A percentile compares a stretch with the other conserved stretches of the same genome.
These are phyloP conservation scores for Tolypeutes matacus DNA, from an alignment of 2,797 vertebrate species.

Conservation along the genomic window DNA sequence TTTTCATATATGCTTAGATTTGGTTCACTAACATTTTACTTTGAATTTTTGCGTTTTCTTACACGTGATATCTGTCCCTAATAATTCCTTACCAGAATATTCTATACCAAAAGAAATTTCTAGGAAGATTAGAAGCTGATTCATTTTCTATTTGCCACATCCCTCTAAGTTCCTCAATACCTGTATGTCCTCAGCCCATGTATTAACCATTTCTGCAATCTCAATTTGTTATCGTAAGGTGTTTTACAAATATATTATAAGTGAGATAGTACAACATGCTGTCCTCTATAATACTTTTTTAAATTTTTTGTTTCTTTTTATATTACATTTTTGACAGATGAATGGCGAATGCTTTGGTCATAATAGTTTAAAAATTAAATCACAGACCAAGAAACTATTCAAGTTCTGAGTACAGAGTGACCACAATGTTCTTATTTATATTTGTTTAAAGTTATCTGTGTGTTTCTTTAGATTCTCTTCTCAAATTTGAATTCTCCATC, in stretches of 20 bases:
- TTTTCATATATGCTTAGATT: not conserved
- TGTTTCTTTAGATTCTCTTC: not conserved
- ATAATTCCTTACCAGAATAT: not conserved
- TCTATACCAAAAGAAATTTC: not conserved
- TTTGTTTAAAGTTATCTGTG: not conserved
- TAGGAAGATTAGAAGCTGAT: not conserved
- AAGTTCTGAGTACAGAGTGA: not conserved
- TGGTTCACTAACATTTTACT: not conserved
- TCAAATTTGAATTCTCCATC: not conserved
- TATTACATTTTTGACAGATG: too few species aligned
- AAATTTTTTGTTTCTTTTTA: too few species aligned
- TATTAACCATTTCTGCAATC: not conserved
- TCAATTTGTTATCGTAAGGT: not conserved
- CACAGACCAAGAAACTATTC: not conserved
- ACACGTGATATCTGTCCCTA: not conserved
- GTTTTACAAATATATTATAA: not conserved
- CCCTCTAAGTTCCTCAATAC: not conserved
- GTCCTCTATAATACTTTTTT: not conserved
- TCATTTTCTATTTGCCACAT: not conserved
- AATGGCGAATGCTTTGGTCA: not conserved
- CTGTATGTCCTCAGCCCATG: not conserved
- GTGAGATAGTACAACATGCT: not conserved
- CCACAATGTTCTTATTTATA: not conserved
- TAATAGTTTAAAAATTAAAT: not conserved
- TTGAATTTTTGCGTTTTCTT: not conserved